Conservation (phyloP, 1,140 invertebrate species). For the Oscheius sp. region DNA sequence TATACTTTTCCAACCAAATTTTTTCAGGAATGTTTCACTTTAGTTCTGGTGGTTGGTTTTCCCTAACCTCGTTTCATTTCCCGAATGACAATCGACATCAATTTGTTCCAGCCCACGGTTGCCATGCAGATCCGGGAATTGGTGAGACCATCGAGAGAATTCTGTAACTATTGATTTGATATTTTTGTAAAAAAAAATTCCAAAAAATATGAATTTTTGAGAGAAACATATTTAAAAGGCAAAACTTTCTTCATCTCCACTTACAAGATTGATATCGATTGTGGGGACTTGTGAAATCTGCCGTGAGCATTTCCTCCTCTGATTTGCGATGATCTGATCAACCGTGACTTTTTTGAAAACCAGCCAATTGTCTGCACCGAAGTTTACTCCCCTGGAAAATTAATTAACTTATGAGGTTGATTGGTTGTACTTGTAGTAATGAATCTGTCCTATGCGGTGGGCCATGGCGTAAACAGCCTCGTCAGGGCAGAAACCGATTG, state of each 20-base stretch:
- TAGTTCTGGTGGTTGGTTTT: not conserved
- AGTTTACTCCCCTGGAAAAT: slow-evolving; percentile 39
- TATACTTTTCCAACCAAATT: too few relatives aligned
- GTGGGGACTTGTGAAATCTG: not conserved
- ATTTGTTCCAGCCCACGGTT: slow-evolving; percentile 38
- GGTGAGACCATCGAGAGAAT: not conserved
- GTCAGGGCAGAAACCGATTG: slow-evolving; percentile 34
- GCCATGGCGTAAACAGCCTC: slow-evolving; percentile 36
- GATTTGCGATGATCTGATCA: slow-evolving; percentile 14
- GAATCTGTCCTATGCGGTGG: slow-evolving; percentile 35
- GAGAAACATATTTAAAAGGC: too few relatives aligned
- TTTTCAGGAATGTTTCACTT: not conserved
- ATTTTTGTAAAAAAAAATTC: too few relatives aligned
- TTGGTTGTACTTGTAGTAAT: slow-evolving; percentile 41
- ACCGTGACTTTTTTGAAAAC: slow-evolving; percentile 41
- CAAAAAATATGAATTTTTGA: too few relatives aligned
- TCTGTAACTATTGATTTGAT: too few relatives aligned
- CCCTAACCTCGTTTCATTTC: slow-evolving; percentile 37
- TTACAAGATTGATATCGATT: slow-evolving; percentile 13
- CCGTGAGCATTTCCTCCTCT: not conserved
- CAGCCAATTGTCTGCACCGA: slow-evolving; percentile 39
- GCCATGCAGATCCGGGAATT: slow-evolving; percentile 5
- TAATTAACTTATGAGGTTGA: too few relatives aligned
- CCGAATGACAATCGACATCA: slow-evolving; percentile 42
- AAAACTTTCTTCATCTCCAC: too few relatives aligned